Percentiles rank a stretch among this genome's conserved stretches.
These are phyloP conservation scores for Callorhinus ursinus DNA, from an alignment of 2,113 vertebrate species.

Conservation along the genomic window DNA sequence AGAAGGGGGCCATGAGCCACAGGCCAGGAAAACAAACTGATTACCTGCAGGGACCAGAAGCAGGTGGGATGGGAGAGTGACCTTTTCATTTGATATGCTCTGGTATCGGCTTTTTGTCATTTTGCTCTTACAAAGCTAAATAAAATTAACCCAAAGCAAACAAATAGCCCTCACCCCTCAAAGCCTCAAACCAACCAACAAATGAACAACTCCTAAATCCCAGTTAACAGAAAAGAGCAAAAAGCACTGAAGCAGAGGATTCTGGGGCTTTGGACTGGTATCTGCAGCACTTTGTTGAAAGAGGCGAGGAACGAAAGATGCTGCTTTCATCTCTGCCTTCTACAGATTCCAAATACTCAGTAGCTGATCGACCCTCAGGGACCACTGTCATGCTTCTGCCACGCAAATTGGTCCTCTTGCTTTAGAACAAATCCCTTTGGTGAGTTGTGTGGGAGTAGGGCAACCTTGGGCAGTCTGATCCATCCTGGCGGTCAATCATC, in stretches of 20 bases:
- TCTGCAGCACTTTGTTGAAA: background rate
- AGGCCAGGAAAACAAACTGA: background rate
- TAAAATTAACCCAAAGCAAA: background rate
- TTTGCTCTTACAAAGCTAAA: background rate
- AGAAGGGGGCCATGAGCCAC: rapidly evolving
- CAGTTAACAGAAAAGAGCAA: background rate
- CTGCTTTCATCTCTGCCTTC: background rate
- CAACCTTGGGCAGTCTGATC: background rate
- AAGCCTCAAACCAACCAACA: background rate
- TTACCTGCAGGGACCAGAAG: no score
- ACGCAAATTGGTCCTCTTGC: background rate
- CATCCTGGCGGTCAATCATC: background rate
- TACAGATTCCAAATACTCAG: background rate
- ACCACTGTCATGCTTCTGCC: rapidly evolving
- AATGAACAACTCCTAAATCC: background rate
- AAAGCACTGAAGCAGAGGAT: background rate
- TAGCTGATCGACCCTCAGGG: no score
- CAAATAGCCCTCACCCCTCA: background rate
- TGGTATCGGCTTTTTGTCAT: background rate
- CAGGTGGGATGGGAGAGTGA: background rate
- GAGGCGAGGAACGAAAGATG: background rate
- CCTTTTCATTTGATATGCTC: background rate
- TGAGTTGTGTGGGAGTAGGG: background rate
- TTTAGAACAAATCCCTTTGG: background rate
- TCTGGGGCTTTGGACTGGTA: no score